Base-by-base conservation (phyloP, 1,140 invertebrate genomes). In the Ganaspis sp. region DNA sequence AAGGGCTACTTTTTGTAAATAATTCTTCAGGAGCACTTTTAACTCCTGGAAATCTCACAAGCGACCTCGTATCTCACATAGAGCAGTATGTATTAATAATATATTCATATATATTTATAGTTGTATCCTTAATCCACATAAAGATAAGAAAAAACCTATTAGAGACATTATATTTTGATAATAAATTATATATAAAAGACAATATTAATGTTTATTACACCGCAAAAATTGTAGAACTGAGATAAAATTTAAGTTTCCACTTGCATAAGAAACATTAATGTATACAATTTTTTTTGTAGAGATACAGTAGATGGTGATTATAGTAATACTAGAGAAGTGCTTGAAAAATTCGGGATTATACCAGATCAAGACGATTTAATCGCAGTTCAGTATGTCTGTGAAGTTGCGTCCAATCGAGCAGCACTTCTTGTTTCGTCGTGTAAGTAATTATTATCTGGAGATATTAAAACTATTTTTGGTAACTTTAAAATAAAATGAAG, bases 311-410 rank as follows among this genome's bases (percentile, higher is more conserved):
- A 92, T 15, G 89, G 89, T 23, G 85, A 79, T 34, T 80, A 78
- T 17, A 74, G 79, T 19, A 91, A 92, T 64, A 92, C 92, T 9
- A 90, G 86, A 77, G 83, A 89, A 78, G 85, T 92, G 17, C 78
- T 93, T 19, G 84, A 82, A 12, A 91, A 91, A 75, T 90, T 93
- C 69, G 89, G 88, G 37, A 86, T 93, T 54, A 81, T 85, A 53
- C 91, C 92, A 83, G 89, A 92, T 64, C 89, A 91, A 76, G 93
- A 94, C 79, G 95, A 97, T 84, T 93, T 96, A 73, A 91, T 92
- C 19, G 94, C 96, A 26, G 93, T 97, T 29, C 94, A 96, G 85
- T 94, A 97, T 85, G 94, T 96, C 38, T 97, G 96, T 81, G 92
- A 93, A 72, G 84, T 95, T 58, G 93, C 96, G 8, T 96, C 95